Conservation (phyloP, 2,888 invertebrate genomes). For the Nomada lathburiana region DNA sequence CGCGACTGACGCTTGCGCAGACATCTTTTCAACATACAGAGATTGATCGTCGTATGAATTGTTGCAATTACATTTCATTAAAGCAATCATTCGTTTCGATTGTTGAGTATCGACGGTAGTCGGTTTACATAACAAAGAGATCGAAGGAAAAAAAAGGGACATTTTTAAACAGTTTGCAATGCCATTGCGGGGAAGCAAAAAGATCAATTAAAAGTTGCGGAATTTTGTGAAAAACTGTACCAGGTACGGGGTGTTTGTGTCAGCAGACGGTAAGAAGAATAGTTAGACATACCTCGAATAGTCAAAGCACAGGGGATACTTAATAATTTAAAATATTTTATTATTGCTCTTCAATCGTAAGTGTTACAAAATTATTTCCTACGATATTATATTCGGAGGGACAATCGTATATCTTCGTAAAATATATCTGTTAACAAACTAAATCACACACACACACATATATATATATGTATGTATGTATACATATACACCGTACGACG, state of each 20-base stretch:
- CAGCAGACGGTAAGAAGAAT: background rate
- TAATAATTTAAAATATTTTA: background rate
- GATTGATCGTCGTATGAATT: background rate
- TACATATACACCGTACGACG: background rate
- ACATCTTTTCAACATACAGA: background rate
- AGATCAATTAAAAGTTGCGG: background rate
- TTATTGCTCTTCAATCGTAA: background rate
- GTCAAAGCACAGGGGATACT: background rate
- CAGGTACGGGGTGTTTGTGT: background rate
- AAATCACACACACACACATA: too few species aligned
- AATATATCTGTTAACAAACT: too few species aligned
- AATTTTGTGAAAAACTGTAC: constrained; percentile 22
- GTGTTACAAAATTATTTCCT: background rate
- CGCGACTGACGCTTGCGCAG: background rate
- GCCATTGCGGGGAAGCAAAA: background rate
- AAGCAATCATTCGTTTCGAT: background rate
- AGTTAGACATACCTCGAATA: background rate
- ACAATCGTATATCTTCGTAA: too few species aligned
- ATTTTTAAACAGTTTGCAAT: background rate
- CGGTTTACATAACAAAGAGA: constrained; percentile 18
- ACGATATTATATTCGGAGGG: background rate
- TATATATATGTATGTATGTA: background rate
- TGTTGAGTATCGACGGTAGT: background rate
- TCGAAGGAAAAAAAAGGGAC: constrained; percentile 9
- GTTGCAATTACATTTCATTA: background rate